phyloP scores from a whole-genome alignment of 30 jellyfish, hydroid and myxozoan species.

The Phacellophora camtschatica region DNA sequence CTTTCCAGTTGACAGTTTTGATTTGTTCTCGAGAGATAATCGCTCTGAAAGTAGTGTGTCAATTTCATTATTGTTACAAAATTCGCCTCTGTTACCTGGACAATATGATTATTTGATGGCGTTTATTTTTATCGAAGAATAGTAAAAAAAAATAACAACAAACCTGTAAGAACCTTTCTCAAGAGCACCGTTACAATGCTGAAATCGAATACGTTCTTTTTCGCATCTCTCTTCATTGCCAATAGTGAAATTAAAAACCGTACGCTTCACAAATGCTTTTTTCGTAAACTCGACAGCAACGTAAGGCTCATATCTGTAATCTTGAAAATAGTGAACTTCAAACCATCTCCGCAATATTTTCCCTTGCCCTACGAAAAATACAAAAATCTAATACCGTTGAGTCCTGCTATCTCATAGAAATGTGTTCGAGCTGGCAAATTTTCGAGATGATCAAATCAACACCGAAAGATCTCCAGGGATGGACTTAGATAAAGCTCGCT shows the following conservation, averaged over 20 bases:
- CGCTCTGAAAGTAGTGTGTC: too few species aligned
- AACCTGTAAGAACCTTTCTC: constrained; percentile 45
- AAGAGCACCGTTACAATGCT: constrained; percentile 51
- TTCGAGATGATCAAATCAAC: too few species aligned
- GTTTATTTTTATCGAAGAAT: constrained; percentile 74
- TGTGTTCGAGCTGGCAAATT: too few species aligned
- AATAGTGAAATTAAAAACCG: constrained; percentile 31
- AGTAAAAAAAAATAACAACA: neutral
- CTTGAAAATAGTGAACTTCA: constrained; percentile 61
- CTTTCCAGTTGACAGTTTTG: constrained; percentile 83
- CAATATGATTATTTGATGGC: constrained; percentile 89
- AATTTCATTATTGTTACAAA: too few species aligned
- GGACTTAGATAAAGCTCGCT: too few species aligned
- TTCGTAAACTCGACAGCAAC: constrained; percentile 4
- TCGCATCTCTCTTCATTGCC: constrained; percentile 34
- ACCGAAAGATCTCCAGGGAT: too few species aligned
- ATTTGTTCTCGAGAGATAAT: too few species aligned
- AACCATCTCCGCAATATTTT: constrained; percentile 37
- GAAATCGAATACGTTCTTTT: neutral
- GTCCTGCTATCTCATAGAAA: too few species aligned
- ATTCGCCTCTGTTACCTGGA: constrained; percentile 94
- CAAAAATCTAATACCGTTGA: too few species aligned
- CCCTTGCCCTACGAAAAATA: neutral
- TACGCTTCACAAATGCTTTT: neutral
- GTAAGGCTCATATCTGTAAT: constrained; percentile 21